Percentiles rank a stretch among this genome's conserved stretches.
These are phyloP conservation scores for Takifugu bimaculatus DNA, from an alignment of 2,113 vertebrate genomes.

Conservation along the genomic window DNA sequence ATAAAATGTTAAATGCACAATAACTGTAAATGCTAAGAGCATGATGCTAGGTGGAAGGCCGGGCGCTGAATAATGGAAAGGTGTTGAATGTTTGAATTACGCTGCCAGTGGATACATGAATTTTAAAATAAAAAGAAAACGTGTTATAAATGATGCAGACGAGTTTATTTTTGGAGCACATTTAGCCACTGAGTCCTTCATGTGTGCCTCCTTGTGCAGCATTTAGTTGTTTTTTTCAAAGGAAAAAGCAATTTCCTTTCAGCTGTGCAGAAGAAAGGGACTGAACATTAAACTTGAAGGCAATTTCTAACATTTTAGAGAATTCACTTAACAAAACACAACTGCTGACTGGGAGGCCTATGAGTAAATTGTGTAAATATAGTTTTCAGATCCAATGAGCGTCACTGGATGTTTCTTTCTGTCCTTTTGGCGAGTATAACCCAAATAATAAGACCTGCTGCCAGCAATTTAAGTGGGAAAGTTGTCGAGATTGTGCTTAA, in stretches of 20 bases:
- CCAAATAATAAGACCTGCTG: too few relatives aligned
- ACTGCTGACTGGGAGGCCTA: background rate
- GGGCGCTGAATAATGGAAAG: conserved; percentile 20
- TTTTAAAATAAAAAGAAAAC: conserved; percentile 6
- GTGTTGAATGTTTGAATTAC: too few relatives aligned
- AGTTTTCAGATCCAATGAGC: background rate
- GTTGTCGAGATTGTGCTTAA: too few relatives aligned
- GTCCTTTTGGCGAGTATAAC: too few relatives aligned
- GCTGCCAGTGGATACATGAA: background rate
- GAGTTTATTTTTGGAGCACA: conserved; percentile 2
- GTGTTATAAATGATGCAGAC: conserved; percentile 16
- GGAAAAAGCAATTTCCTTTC: background rate
- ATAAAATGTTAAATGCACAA: conserved; percentile 1
- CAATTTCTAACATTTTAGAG: background rate
- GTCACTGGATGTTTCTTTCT: background rate
- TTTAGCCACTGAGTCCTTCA: conserved; percentile 12
- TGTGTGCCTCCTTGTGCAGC: background rate
- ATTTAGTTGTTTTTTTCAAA: conserved; percentile 1
- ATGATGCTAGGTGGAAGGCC: background rate
- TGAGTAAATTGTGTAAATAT: conserved; percentile 8
- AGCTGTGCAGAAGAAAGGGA: background rate
- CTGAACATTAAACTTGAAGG: background rate
- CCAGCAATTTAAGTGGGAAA: too few relatives aligned
- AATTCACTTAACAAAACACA: conserved; percentile 7
- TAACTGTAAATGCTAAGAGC: background rate